These are phyloP conservation scores for Mythimna albipuncta DNA, from an alignment of 2,888 invertebrate species.

Conservation along the genomic window DNA sequence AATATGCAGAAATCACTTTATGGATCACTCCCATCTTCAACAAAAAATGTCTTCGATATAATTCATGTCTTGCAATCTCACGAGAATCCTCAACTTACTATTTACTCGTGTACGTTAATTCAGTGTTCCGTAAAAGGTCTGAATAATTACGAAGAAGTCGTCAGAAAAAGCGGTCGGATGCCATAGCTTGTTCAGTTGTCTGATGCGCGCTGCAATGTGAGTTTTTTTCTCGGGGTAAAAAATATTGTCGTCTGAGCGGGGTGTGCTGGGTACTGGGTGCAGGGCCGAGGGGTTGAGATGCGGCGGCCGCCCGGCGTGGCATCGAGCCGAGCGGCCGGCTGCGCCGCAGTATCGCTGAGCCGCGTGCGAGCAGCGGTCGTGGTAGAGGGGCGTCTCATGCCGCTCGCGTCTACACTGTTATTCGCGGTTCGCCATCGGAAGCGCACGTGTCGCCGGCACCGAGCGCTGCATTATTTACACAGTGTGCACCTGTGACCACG, in stretches of 20 bases:
- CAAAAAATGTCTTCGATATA: constrained; percentile 52
- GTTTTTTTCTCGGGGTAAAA: constrained; percentile 76
- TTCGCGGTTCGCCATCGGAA: constrained; percentile 85
- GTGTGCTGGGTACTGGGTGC: constrained; percentile 48
- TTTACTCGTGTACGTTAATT: constrained; percentile 80
- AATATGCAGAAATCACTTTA: constrained; percentile 37
- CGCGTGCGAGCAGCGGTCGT: constrained; percentile 85
- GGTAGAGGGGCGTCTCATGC: constrained; percentile 74
- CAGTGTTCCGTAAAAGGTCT: constrained; percentile 83
- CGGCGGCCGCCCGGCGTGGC: constrained; percentile 62
- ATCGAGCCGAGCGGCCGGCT: constrained; percentile 59
- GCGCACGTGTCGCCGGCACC: constrained; percentile 86
- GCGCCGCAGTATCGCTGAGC: constrained; percentile 86
- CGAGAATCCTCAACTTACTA: constrained; percentile 64
- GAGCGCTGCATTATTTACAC: constrained; percentile 77
- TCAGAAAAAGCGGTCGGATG: constrained; percentile 83
- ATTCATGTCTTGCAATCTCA: constrained; percentile 51
- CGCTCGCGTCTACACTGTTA: constrained; percentile 77
- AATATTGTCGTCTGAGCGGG: constrained; percentile 70
- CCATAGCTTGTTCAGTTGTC: constrained; percentile 71
- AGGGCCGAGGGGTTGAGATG: constrained; percentile 77
- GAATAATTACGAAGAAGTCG: constrained; percentile 79
- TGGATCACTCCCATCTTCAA: constrained; percentile 31
- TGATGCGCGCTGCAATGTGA: constrained; percentile 63
- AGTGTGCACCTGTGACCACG: constrained; percentile 86